phyloP scores from a whole-genome alignment of 2,113 vertebrate genomes.

The Platichthys flesus region DNA sequence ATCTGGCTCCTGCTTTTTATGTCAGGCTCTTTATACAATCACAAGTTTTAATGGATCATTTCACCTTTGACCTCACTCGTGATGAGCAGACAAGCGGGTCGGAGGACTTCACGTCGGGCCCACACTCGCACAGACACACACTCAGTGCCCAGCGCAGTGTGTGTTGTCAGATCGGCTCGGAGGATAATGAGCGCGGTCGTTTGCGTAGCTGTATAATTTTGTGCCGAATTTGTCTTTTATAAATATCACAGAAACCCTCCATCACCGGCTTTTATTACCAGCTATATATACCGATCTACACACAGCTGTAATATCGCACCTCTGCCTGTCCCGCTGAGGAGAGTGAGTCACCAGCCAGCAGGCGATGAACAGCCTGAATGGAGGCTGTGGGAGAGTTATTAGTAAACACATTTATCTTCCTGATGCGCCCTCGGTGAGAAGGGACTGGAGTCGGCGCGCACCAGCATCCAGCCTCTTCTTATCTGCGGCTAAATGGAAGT shows the following conservation, averaged over 20 bases:
- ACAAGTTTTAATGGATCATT: constrained; percentile 59
- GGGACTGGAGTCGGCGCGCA: constrained; percentile 75
- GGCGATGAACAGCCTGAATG: constrained; percentile 51
- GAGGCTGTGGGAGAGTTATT: constrained; percentile 66
- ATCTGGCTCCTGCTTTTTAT: constrained; percentile 64
- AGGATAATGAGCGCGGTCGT: not conserved
- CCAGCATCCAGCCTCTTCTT: constrained; percentile 79
- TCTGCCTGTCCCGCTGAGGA: constrained; percentile 49
- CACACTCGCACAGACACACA: not conserved
- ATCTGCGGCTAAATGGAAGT: constrained; percentile 86
- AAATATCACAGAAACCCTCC: constrained; percentile 27
- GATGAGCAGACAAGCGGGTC: constrained; percentile 38
- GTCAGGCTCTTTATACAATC: constrained; percentile 78
- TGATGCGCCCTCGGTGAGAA: constrained; percentile 72
- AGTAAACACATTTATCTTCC: constrained; percentile 73
- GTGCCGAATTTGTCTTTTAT: constrained; percentile 18
- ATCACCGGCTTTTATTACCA: constrained; percentile 25
- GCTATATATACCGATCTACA: constrained; percentile 39
- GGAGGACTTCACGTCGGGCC: not conserved
- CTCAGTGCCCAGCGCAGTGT: not conserved
- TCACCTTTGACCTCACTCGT: constrained; percentile 38
- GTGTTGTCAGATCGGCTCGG: constrained; percentile 2
- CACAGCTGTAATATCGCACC: constrained; percentile 48
- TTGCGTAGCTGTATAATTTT: constrained; percentile 29
- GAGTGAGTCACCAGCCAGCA: constrained; percentile 65